phyloP scores from a whole-genome alignment of 2,113 vertebrate genomes.

The Piprites chloris region DNA sequence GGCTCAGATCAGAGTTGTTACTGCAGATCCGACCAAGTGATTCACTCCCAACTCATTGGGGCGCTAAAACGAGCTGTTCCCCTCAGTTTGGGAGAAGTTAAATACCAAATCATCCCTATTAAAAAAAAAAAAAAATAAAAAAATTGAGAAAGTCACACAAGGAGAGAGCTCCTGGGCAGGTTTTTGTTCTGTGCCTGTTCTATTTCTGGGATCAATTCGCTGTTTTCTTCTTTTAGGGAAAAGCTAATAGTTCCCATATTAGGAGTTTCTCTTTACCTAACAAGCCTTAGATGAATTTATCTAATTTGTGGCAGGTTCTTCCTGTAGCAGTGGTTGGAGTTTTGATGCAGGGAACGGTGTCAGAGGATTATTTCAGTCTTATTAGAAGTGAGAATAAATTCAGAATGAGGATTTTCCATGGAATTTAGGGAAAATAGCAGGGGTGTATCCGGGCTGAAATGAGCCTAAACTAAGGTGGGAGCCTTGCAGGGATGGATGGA shows the following conservation, averaged over 20 bases:
- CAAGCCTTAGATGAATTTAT: fast-evolving
- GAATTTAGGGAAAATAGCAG: not conserved
- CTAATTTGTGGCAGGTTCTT: not conserved
- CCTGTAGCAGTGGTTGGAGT: not conserved
- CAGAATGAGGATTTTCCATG: not conserved
- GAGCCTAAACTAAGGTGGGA: not conserved
- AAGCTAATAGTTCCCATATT: not conserved
- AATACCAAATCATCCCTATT: not conserved
- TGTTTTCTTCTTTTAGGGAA: not conserved
- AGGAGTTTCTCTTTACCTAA: not conserved
- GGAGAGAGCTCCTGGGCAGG: not conserved
- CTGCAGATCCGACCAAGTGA: not conserved
- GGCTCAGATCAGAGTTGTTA: not conserved
- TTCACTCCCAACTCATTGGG: not conserved
- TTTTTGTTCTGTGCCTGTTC: not conserved
- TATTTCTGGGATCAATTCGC: fast-evolving
- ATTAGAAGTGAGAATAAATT: not conserved
- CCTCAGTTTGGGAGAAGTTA: not conserved
- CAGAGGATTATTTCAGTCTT: not conserved
- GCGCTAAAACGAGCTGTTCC: not conserved
- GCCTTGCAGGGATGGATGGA: not conserved
- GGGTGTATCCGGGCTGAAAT: not conserved
- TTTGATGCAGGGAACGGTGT: not conserved
- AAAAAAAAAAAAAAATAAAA: not conserved
- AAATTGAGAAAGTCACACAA: not conserved